Conservation (phyloP, 2,113 vertebrate species). For the Zosterops pallidus region DNA sequence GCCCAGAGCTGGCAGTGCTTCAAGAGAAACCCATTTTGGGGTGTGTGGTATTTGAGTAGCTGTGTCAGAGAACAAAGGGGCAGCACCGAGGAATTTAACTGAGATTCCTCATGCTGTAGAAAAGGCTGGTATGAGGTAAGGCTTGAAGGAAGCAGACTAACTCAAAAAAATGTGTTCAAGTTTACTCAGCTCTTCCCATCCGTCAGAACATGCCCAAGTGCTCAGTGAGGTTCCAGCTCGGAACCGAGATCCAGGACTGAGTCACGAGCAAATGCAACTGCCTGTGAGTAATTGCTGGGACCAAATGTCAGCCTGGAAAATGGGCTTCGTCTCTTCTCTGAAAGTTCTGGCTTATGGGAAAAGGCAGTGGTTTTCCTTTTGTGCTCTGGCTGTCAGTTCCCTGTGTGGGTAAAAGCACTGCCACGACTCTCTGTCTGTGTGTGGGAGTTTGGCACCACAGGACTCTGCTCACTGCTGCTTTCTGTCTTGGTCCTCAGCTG, state of each 20-base stretch:
- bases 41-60: neutral
- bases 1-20: neutral
- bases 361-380: neutral
- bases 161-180: neutral
- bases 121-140: neutral
- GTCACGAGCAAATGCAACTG: neutral
- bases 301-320: neutral
- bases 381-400: neutral
- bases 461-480: neutral
- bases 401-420: neutral
- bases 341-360: neutral
- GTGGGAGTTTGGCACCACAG: neutral
- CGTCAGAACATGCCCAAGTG: neutral
- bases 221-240: neutral
- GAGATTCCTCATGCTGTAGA: neutral
- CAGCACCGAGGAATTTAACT: neutral
- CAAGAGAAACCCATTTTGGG: neutral
- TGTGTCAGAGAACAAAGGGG: neutral
- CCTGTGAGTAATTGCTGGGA: neutral
- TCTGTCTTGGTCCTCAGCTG: neutral
- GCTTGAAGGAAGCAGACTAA: neutral
- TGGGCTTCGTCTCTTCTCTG: neutral
- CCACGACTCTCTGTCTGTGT: rapidly evolving
- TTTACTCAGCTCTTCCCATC: neutral
- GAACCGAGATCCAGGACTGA: neutral